phyloP scores from a whole-genome alignment of 2,797 vertebrate species.

The Brachymystax lenok region DNA sequence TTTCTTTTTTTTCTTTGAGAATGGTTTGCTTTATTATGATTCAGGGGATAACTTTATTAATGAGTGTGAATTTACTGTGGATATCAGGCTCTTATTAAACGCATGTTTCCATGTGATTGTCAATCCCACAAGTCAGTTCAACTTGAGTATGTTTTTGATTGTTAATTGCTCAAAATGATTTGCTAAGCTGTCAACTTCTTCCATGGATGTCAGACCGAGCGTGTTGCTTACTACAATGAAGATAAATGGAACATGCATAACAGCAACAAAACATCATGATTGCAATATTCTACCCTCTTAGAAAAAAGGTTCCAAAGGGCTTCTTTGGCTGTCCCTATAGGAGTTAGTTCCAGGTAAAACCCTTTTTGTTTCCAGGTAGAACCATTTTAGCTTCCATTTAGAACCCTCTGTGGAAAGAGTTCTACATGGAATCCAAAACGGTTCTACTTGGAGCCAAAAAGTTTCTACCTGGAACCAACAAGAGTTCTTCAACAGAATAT shows the following conservation, averaged over 20 bases:
- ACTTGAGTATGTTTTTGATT: neutral
- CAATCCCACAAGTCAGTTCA: conserved; percentile 3
- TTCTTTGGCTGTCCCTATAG: too few relatives aligned
- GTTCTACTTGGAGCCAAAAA: too few relatives aligned
- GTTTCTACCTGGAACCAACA: too few relatives aligned
- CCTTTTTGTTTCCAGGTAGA: too few relatives aligned
- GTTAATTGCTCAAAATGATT: neutral
- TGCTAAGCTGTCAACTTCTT: neutral
- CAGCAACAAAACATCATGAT: conserved; percentile 3
- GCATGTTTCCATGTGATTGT: neutral
- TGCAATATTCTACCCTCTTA: neutral
- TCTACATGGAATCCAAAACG: too few relatives aligned
- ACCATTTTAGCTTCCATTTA: too few relatives aligned
- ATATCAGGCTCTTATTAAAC: conserved; percentile 5
- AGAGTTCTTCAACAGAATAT: too few relatives aligned
- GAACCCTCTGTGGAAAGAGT: too few relatives aligned
- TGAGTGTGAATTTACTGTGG: neutral
- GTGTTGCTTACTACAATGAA: neutral
- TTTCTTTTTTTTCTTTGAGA: neutral
- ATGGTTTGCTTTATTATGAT: neutral
- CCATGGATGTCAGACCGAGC: neutral
- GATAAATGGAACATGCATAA: conserved; percentile 1
- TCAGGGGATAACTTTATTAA: neutral
- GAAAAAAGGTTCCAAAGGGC: too few relatives aligned
- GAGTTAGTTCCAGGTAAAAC: too few relatives aligned